Conservation (phyloP, 2,113 vertebrate genomes). For the Phocoena sinus region DNA sequence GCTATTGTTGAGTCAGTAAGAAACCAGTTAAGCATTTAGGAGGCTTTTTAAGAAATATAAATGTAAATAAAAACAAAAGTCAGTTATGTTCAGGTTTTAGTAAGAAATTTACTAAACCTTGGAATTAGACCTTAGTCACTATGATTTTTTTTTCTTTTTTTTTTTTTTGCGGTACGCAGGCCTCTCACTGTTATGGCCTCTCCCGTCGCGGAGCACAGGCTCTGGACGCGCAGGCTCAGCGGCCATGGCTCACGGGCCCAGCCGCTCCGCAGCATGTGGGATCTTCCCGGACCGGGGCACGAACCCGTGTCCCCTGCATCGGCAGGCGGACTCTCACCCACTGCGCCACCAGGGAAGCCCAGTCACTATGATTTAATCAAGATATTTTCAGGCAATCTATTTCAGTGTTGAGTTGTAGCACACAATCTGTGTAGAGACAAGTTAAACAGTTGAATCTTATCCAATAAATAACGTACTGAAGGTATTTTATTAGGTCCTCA, state of each 20-base stretch:
- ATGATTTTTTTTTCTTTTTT: conserved; percentile 1
- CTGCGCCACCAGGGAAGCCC: no score
- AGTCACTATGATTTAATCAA: conserved; percentile 51
- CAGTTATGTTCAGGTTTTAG: conserved; percentile 51
- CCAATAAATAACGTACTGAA: conserved; percentile 35
- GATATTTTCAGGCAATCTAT: conserved; percentile 48
- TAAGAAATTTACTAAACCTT: conserved; percentile 45
- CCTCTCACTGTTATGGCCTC: no score
- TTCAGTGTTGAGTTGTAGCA: conserved; percentile 24
- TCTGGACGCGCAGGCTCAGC: no score
- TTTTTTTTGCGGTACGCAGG: no score
- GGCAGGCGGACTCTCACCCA: no score
- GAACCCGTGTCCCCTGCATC: no score
- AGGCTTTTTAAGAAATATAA: conserved; percentile 25
- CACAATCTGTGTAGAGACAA: conserved; percentile 54
- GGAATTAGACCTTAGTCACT: conserved; percentile 46
- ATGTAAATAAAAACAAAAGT: conserved; percentile 50
- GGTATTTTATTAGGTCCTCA: conserved; percentile 49
- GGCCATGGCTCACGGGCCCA: no score
- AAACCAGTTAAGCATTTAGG: not conserved
- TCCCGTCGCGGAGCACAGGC: no score
- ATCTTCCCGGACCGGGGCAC: no score
- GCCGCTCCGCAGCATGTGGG: no score
- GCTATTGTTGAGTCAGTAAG: not conserved
- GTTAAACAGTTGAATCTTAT: conserved; percentile 49